These are phyloP conservation scores for Halesus radiatus DNA, from an alignment of 1,140 invertebrate genomes.

Conservation along the genomic window DNA sequence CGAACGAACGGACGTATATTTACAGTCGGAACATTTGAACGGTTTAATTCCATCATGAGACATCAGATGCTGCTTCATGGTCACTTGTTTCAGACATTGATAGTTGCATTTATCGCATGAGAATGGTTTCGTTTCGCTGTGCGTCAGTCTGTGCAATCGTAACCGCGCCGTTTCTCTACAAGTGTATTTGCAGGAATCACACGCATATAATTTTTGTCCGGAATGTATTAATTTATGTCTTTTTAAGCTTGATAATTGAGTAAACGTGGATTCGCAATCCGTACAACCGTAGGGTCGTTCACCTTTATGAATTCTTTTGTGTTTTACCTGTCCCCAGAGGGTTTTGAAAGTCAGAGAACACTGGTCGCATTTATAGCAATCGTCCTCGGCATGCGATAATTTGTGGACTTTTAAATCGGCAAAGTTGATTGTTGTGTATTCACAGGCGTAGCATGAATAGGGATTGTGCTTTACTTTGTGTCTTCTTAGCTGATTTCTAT, in stretches of 20 bases:
- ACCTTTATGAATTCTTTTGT: conserved; percentile 11
- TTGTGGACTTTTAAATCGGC: background rate
- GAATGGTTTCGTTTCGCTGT: conserved; percentile 19
- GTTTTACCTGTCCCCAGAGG: background rate
- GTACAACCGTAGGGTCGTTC: background rate
- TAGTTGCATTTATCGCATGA: conserved; percentile 14
- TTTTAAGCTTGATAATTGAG: background rate
- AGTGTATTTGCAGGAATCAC: conserved; percentile 10
- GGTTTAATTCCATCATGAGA: background rate
- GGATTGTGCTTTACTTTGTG: conserved; percentile 12
- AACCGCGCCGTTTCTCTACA: background rate
- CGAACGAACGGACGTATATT: background rate
- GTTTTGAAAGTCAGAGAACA: background rate
- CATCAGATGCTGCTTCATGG: background rate
- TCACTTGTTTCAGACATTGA: background rate
- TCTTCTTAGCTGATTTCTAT: background rate
- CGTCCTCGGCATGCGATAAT: background rate
- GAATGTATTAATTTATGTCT: conserved; percentile 15
- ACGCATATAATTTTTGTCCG: background rate
- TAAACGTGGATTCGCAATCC: conserved; percentile 8
- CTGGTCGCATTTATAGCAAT: background rate
- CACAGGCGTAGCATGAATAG: background rate
- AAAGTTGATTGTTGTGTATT: background rate
- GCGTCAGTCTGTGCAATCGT: background rate
- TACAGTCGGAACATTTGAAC: background rate